phyloP scores from a whole-genome alignment of 2,888 invertebrate genomes.

The Heliconius sara region DNA sequence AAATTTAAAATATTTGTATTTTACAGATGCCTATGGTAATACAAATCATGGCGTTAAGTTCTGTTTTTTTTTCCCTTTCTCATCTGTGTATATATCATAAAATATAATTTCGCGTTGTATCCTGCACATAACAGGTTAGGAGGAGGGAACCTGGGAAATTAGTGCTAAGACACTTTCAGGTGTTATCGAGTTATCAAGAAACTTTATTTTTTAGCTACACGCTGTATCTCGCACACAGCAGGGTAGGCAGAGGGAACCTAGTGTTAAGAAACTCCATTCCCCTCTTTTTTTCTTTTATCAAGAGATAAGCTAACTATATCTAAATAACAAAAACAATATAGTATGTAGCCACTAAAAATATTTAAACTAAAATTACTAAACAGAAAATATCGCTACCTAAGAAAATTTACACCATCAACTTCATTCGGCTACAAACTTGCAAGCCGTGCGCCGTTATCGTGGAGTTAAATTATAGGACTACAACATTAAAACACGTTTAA shows the following conservation, averaged over 20 bases:
- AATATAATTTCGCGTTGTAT: too few species aligned
- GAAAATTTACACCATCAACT: slow-evolving; percentile 14
- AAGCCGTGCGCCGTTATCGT: slow-evolving; percentile 21
- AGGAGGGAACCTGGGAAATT: too few species aligned
- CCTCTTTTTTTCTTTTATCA: too few species aligned
- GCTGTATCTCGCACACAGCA: too few species aligned
- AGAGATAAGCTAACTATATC: background rate
- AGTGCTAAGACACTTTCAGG: too few species aligned
- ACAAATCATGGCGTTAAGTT: background rate
- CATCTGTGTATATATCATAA: background rate
- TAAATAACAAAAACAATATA: background rate
- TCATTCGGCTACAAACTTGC: slow-evolving; percentile 2
- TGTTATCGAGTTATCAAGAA: too few species aligned
- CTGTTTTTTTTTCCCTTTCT: background rate
- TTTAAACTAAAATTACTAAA: background rate
- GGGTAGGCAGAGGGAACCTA: too few species aligned
- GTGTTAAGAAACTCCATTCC: too few species aligned
- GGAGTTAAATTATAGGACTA: slow-evolving; percentile 11
- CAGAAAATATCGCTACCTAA: background rate
- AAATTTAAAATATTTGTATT: too few species aligned
- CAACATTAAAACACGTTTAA: slow-evolving; percentile 19
- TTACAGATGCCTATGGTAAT: background rate
- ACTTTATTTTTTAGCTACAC: too few species aligned
- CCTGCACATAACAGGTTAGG: too few species aligned
- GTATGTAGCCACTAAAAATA: background rate